These are phyloP conservation scores for Mesochorus sp. DNA, from an alignment of 2,888 invertebrate genomes.

Conservation along the genomic window DNA sequence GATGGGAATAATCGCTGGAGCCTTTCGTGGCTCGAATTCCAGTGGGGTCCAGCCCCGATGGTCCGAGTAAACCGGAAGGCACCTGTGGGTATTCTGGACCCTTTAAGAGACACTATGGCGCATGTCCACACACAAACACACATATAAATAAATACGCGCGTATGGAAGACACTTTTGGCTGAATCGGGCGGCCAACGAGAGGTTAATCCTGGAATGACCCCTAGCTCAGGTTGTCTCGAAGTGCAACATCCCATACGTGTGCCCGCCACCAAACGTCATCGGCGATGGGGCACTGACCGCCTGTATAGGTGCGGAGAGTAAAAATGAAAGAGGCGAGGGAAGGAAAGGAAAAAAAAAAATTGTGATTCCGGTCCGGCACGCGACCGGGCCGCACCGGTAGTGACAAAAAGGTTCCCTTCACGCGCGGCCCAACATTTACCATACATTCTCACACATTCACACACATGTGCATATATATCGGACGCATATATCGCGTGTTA, in stretches of 20 bases:
- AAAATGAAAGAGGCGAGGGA: conserved; percentile 46
- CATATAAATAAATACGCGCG: background rate
- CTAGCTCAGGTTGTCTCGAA: conserved; percentile 67
- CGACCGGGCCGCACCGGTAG: conserved; percentile 74
- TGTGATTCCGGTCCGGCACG: conserved; percentile 79
- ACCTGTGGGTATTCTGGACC: conserved; percentile 68
- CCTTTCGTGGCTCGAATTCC: conserved; percentile 1
- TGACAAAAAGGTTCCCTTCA: conserved; percentile 78
- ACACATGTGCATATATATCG: background rate
- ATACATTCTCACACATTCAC: conserved; percentile 29
- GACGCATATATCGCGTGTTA: conserved; percentile 23
- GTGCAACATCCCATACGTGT: conserved; percentile 58
- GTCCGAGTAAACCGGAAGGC: conserved; percentile 70
- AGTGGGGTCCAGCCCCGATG: conserved; percentile 25
- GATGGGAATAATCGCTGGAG: background rate
- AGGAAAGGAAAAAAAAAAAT: conserved; percentile 59
- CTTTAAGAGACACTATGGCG: conserved; percentile 32
- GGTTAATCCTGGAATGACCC: conserved; percentile 80
- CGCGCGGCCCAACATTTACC: conserved; percentile 56
- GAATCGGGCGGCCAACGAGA: conserved; percentile 74
- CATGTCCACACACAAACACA: background rate
- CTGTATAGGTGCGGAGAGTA: conserved; percentile 47
- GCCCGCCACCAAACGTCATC: conserved; percentile 65
- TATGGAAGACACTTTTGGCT: conserved; percentile 69
- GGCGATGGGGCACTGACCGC: conserved; percentile 26